Base-by-base conservation (phyloP, 2,113 vertebrate species). In the Pitta sordida region DNA sequence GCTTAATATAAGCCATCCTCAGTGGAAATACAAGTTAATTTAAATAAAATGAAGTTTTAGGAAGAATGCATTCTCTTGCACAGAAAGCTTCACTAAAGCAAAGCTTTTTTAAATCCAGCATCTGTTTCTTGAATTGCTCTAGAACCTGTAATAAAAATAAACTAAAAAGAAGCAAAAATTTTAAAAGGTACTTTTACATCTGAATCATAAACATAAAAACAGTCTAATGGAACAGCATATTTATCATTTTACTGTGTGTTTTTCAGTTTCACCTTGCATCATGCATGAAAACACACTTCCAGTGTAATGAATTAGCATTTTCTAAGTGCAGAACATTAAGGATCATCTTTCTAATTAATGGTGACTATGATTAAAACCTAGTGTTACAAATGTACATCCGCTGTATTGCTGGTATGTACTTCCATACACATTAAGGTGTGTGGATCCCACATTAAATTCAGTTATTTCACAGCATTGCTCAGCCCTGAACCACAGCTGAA, bases 21-120 rank as follows among this genome's bases (percentile, higher is more conserved):
- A 71, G 87, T 93, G 96, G 87, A 97, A 96, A 97, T 92, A 92
- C 69, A 95, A 97, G 94, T 96, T 96, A 96, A 97, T 97, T 97
- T 97, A 73, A 95, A 89, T 75, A 92, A 96, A 97, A 97, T 96
- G 86, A 97, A 96, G 65, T 97, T 97, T 96, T 87, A 93, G 85
- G 89, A 94, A 94, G 85, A 97, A 94, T 67, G 73, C 52, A 93
- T 93, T 96, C 63, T 88, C 88, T 90, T 39, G 62, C 93, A 88
- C 49, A 91, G 95, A 93, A 96, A 96, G 71, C 44, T 63, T 65
- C 71, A 79, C 19, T 92, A 88, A 82, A 79, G 73, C 65, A 92
- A 95, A 84, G 76, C 41, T 73, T 93, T 87, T 81, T 73, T 15
- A 96, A 91, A 95, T 71, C 91, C 74, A 94, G 85, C 92, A 95